Percentiles rank a stretch among this genome's conserved stretches.
These are phyloP conservation scores for Anoura caudifer DNA, from an alignment of 2,113 vertebrate genomes.

Conservation along the genomic window DNA sequence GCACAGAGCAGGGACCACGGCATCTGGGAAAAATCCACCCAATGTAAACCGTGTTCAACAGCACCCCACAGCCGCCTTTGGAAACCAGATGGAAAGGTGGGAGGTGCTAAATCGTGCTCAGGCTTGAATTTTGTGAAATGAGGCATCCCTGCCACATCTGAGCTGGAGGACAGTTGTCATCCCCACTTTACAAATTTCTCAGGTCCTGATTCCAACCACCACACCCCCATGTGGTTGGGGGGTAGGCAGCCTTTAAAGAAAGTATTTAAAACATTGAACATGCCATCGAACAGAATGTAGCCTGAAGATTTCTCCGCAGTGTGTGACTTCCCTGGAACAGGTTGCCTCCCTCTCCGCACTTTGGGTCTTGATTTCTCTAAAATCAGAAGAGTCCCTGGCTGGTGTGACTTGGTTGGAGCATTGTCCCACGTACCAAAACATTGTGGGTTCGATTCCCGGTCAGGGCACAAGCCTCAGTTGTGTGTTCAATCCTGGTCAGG, in stretches of 20 bases:
- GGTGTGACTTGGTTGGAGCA: no score
- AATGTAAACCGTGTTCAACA: neutral
- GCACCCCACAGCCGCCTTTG: neutral
- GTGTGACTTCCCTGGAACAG: neutral
- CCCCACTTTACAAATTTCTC: neutral
- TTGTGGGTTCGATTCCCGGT: no score
- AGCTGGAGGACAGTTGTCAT: neutral
- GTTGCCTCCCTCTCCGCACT: neutral
- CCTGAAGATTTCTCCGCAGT: neutral
- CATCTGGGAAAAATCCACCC: neutral
- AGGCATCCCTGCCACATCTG: neutral
- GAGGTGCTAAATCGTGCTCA: rapidly evolving
- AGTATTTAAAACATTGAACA: neutral
- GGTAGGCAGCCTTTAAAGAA: neutral
- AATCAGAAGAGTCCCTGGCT: no score
- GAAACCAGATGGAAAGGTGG: neutral
- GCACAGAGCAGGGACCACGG: neutral
- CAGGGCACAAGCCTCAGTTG: no score
- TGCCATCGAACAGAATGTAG: no score
- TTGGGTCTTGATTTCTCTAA: neutral
- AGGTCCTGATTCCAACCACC: neutral
- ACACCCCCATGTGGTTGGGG: neutral
- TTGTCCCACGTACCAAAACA: no score
- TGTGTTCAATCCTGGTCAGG: no score
- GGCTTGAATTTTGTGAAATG: neutral